phyloP scores from a whole-genome alignment of 2,888 invertebrate species.

The Zygogramma bicolorata region DNA sequence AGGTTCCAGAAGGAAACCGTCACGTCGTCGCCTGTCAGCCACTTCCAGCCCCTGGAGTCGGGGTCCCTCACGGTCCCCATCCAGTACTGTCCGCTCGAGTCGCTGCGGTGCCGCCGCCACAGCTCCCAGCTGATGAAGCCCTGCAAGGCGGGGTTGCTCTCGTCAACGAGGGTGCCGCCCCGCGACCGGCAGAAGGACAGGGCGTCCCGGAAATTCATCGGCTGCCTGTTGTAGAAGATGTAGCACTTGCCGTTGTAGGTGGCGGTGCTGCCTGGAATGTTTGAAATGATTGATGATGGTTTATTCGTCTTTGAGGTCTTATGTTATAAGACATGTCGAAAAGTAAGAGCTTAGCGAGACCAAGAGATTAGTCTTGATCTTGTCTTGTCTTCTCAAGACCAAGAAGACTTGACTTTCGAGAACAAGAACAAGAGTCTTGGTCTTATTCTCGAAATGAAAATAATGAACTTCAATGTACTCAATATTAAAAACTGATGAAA shows the following conservation, averaged over 20 bases:
- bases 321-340: too few relatives aligned
- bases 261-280: constrained; percentile 77
- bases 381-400: too few relatives aligned
- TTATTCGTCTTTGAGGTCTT: too few relatives aligned
- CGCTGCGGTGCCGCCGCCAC: constrained; percentile 90
- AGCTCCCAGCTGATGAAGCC: constrained; percentile 94
- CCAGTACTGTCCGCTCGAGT: constrained; percentile 94
- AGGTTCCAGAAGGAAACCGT: constrained; percentile 93
- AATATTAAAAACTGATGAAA: too few relatives aligned
- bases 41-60: constrained; percentile 78
- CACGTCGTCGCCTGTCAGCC: constrained; percentile 90
- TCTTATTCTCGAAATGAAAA: too few relatives aligned
- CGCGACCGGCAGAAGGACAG: constrained; percentile 83
- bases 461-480: too few relatives aligned
- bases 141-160: constrained; percentile 93
- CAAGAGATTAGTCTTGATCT: too few relatives aligned
- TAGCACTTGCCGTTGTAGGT: constrained; percentile 96
- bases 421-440: too few relatives aligned
- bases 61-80: constrained; percentile 91
- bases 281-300: background rate
- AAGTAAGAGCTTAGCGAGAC: too few relatives aligned
- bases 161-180: constrained; percentile 87
- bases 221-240: constrained; percentile 91
- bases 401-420: too few relatives aligned
- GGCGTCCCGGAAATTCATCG: constrained; percentile 83